A percentile compares a stretch with the other conserved stretches of the same genome.
phyloP scores from a whole-genome alignment of 2,797 vertebrate species.

The Esox masquinongy region DNA sequence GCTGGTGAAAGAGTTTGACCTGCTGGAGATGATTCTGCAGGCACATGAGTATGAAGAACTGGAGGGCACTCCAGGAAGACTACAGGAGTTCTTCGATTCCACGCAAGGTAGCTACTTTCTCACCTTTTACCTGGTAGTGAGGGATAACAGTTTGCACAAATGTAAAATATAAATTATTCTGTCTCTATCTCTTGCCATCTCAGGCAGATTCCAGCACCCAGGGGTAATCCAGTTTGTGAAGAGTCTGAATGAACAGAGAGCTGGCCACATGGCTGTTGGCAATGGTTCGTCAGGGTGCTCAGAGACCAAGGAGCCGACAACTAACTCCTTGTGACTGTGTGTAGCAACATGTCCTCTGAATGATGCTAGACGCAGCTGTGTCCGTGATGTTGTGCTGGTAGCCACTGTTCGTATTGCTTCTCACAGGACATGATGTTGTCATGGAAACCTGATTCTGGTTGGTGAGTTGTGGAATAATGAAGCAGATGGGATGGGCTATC shows the following conservation, averaged over 20 bases:
- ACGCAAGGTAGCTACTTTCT: slow-evolving; percentile 77
- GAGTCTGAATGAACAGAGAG: slow-evolving; percentile 84
- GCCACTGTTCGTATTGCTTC: background rate
- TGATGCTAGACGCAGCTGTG: background rate
- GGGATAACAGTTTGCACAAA: background rate
- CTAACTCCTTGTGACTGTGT: slow-evolving; percentile 37
- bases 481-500: background rate
- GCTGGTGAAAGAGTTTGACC: slow-evolving; percentile 94
- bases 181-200: slow-evolving; percentile 1
- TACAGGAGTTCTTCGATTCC: slow-evolving; percentile 95
- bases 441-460: slow-evolving; percentile 5
- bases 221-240: slow-evolving; percentile 85
- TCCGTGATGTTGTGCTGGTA: background rate
- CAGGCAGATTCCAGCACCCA: slow-evolving; percentile 91
- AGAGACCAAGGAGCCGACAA: slow-evolving; percentile 4
- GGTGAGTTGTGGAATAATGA: background rate
- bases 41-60: slow-evolving; percentile 93
- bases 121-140: background rate
- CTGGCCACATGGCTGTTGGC: slow-evolving; percentile 52
- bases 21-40: slow-evolving; percentile 96
- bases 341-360: background rate
- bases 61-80: slow-evolving; percentile 84
- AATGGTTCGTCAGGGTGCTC: slow-evolving; percentile 22
- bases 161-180: background rate
- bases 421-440: background rate